Base-by-base conservation (phyloP, 2,113 vertebrate genomes). In the Aythya baeri region DNA sequence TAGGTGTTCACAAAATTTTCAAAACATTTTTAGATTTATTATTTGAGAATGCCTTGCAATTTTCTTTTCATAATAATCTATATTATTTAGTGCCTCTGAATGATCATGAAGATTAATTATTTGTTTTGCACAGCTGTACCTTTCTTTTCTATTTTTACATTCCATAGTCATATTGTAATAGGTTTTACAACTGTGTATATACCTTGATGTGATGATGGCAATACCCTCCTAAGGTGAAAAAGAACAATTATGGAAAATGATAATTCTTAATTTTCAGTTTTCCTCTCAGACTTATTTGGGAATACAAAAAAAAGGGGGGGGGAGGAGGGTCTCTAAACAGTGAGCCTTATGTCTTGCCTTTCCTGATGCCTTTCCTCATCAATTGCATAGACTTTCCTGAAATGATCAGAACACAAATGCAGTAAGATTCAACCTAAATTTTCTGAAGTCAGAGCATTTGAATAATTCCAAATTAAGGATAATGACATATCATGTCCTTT, bases 401-500 rank as follows among this genome's bases (percentile, higher is more conserved):
- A 83, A 49, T 81, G 25, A 87, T 10, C 71, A 91, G 43, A 88
- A 46, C 57, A 32, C 34, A 85, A 72, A 46, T 36, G 18, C 52
- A 82, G 29, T 67, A 66, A 57, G 27, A 44, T 70, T 83, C 68
- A n/a, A 66, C 17, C 84, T 89, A 66, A n/a, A 49, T 49, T 63
- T 76, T 76, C 71, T 88, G 75, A 87, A 63, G 52, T 78, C 74
- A 90, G 38, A 86, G n/a, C 27, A 88, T 80, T 65, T 89, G 59
- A 88, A 68, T 79, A 89, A 87, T 88, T 91, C 71, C 88, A 87
- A 76, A 82, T 89, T 89, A 73, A 84, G 75, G 54, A 49, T 13
- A 68, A 27, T 49, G 58, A 91, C 4, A 89, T 81, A 32, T 34
- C 0, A 0, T 57, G 49, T 90, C 70, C 78, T 78, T 17, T 52